A percentile compares a stretch with the other conserved stretches of the same genome.
Conservation (phyloP, 1,140 invertebrate species). For the Drosophila tani region DNA sequence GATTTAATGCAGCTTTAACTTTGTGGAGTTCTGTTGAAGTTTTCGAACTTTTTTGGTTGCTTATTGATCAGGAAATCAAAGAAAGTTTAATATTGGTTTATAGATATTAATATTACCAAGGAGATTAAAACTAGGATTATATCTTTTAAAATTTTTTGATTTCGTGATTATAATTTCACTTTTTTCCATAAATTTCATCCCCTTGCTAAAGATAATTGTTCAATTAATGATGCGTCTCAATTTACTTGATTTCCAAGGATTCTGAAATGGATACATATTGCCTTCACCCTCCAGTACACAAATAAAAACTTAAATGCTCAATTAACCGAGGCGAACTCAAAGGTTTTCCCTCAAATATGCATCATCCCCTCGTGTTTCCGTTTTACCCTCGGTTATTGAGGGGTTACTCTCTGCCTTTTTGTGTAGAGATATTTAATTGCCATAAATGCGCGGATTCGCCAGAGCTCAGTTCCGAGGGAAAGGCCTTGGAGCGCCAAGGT, state of each 20-base stretch:
- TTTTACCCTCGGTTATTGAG: neutral
- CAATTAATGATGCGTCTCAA: slow-evolving; percentile 2
- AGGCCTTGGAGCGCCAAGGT: slow-evolving; percentile 18
- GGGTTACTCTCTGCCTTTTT: slow-evolving; percentile 6
- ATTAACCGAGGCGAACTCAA: slow-evolving; percentile 10
- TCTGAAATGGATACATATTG: slow-evolving; percentile 7
- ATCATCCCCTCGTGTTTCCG: neutral
- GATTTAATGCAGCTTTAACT: neutral
- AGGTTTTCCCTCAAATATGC: neutral
- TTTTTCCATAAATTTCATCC: neutral
- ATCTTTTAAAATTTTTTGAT: neutral
- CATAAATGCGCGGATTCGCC: slow-evolving; percentile 49
- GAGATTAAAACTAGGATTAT: no score
- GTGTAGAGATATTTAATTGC: slow-evolving; percentile 57
- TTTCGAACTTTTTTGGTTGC: neutral
- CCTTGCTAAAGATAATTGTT: neutral
- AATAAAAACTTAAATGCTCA: slow-evolving; percentile 48
- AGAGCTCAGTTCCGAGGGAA: slow-evolving; percentile 1
- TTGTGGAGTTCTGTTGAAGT: neutral
- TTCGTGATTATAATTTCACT: no score
- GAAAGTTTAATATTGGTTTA: neutral
- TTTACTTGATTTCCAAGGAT: neutral
- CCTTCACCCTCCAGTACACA: neutral
- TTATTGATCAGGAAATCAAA: neutral
- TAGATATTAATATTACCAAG: no score